phyloP scores from a whole-genome alignment of 2,113 vertebrate genomes.

The Coptodon rendalli region DNA sequence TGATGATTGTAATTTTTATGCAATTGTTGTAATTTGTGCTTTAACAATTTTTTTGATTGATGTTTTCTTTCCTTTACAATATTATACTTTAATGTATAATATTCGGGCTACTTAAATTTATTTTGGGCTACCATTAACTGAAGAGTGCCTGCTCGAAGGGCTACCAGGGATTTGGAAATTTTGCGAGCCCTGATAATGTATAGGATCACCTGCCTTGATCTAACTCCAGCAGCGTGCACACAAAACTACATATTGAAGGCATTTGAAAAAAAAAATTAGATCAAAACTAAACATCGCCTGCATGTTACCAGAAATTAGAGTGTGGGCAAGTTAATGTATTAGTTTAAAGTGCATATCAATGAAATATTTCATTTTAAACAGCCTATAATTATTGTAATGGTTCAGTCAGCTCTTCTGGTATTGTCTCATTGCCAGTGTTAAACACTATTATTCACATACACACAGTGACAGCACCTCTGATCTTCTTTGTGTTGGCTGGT shows the following conservation, averaged over 20 bases:
- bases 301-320: not conserved
- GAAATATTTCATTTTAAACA: not conserved
- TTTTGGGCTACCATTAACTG: not conserved
- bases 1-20: too few relatives aligned
- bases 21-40: not conserved
- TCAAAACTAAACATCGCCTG: not conserved
- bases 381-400: not conserved
- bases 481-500: not conserved
- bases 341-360: not conserved
- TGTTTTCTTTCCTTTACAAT: not conserved
- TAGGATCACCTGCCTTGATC: not conserved
- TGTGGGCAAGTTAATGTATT: not conserved
- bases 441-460: not conserved
- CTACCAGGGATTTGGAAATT: not conserved
- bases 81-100: not conserved
- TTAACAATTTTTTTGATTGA: not conserved
- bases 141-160: not conserved
- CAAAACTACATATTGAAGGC: not conserved
- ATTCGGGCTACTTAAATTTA: not conserved
- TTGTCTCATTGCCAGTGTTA: not conserved
- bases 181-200: not conserved
- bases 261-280: not conserved
- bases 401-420: not conserved
- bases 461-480: not conserved
- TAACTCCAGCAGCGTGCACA: not conserved